Evolutionary conservation across 1,140 invertebrate species (phyloP).

Genomic region (Orius laevigatus): DNA sequence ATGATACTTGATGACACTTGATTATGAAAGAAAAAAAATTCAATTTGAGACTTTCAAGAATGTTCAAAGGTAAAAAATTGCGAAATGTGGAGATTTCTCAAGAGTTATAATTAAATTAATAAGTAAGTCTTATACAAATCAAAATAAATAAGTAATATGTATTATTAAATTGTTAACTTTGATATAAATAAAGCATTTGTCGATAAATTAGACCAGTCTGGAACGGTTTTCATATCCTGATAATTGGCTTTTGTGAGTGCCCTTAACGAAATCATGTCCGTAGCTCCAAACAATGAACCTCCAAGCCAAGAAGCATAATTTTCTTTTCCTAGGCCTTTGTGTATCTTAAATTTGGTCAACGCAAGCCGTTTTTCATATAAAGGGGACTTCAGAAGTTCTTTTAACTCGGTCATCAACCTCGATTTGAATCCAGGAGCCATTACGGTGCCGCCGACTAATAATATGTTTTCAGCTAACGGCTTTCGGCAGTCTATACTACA

Average conservation of each 20-base stretch:
- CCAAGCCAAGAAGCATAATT: constrained; percentile 79
- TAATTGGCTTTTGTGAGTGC: constrained; percentile 61
- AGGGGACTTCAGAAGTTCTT: constrained; percentile 40
- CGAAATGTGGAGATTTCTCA: no score
- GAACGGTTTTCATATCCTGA: constrained; percentile 45
- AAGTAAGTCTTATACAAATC: no score
- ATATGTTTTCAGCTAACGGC: constrained; percentile 58
- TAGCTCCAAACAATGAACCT: constrained; percentile 67
- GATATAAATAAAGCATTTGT: constrained; percentile 12
- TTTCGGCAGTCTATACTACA: constrained; percentile 60
- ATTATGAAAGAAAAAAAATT: no score
- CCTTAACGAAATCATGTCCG: constrained; percentile 55
- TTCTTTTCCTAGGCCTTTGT: constrained; percentile 56
- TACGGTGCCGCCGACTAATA: constrained; percentile 68
- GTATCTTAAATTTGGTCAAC: constrained; percentile 57
- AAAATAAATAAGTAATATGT: no score
- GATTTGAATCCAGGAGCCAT: constrained; percentile 65
- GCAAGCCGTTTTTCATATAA: constrained; percentile 46
- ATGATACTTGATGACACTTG: no score
- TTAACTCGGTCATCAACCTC: constrained; percentile 57
- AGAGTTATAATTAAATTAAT: no score
- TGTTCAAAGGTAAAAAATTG: no score
- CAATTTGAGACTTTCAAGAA: no score
- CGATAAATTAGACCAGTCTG: constrained; percentile 62
- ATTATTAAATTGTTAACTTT: constrained; percentile 6